Conservation (phyloP, 2,888 invertebrate genomes). For the Torymus auratus region DNA sequence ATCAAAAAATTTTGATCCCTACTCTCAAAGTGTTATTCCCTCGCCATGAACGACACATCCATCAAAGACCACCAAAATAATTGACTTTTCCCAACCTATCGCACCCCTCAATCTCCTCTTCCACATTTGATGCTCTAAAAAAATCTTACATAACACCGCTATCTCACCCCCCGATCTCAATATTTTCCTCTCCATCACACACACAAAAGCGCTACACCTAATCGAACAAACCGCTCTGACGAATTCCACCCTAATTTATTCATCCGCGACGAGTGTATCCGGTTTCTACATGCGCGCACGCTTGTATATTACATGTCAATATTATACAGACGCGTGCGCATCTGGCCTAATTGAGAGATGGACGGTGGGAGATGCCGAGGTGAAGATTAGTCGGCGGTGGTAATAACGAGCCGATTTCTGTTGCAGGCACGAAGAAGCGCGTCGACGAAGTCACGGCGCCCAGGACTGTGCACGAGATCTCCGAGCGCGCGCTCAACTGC, state of each 20-base stretch:
- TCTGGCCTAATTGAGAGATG: not conserved
- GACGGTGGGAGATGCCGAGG: not conserved
- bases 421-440: slow-evolving; percentile 78
- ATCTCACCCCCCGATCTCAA: not conserved
- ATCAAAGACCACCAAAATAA: not conserved
- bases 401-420: slow-evolving; percentile 53
- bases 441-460: slow-evolving; percentile 79
- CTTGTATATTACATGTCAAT: too few species aligned
- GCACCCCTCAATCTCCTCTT: slow-evolving; percentile 5
- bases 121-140: too few species aligned
- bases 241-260: too few species aligned
- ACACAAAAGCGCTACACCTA: too few species aligned
- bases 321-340: not conserved
- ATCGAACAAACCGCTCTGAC: too few species aligned
- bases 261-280: too few species aligned
- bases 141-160: not conserved
- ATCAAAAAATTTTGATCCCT: too few species aligned
- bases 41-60: too few species aligned
- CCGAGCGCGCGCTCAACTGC: slow-evolving; percentile 82
- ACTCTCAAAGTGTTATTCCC: too few species aligned
- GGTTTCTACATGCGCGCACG: too few species aligned
- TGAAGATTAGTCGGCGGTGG: not conserved
- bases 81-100: slow-evolving; percentile 10
- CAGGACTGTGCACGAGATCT: slow-evolving; percentile 81
- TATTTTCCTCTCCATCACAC: not conserved